phyloP scores from a whole-genome alignment of 2,888 invertebrate genomes.

The Hylaea fasciaria region DNA sequence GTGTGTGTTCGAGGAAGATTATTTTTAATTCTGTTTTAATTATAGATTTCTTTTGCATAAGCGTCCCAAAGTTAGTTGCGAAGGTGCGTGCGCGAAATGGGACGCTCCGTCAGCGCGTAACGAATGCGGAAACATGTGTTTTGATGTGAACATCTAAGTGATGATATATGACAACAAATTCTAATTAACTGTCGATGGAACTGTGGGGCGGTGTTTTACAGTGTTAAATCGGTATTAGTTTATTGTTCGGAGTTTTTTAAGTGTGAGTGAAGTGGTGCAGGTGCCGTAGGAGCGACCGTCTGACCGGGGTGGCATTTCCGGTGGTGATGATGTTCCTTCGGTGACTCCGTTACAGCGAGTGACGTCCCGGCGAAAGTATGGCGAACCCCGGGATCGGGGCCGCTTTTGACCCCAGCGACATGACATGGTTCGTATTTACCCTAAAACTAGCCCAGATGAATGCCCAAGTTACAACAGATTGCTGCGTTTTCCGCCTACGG shows the following conservation, averaged over 20 bases:
- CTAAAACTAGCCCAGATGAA: not conserved
- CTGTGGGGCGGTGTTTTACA: slow-evolving; percentile 44
- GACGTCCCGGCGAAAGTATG: slow-evolving; percentile 64
- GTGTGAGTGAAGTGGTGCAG: slow-evolving; percentile 42
- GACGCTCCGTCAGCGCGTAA: slow-evolving; percentile 60
- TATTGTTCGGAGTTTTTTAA: slow-evolving; percentile 34
- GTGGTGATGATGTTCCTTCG: slow-evolving; percentile 66
- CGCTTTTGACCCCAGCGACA: slow-evolving; percentile 89
- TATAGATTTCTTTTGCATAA: slow-evolving; percentile 71
- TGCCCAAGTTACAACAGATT: not conserved
- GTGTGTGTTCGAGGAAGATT: slow-evolving; percentile 77
- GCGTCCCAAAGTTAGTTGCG: slow-evolving; percentile 66
- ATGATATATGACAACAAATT: slow-evolving; percentile 78
- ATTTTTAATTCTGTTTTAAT: slow-evolving; percentile 75
- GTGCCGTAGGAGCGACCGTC: slow-evolving; percentile 61
- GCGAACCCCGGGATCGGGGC: slow-evolving; percentile 86
- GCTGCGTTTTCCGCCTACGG: not conserved
- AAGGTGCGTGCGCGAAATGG: slow-evolving; percentile 61
- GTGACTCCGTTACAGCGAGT: slow-evolving; percentile 55
- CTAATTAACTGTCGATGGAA: slow-evolving; percentile 54
- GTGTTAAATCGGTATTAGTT: slow-evolving; percentile 31
- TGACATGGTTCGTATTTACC: slow-evolving; percentile 80
- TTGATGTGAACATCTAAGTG: slow-evolving; percentile 77
- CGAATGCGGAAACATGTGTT: slow-evolving; percentile 80
- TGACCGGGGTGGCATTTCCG: slow-evolving; percentile 67